phyloP scores from a whole-genome alignment of 2,113 vertebrate genomes.

The Callipepla squamata region DNA sequence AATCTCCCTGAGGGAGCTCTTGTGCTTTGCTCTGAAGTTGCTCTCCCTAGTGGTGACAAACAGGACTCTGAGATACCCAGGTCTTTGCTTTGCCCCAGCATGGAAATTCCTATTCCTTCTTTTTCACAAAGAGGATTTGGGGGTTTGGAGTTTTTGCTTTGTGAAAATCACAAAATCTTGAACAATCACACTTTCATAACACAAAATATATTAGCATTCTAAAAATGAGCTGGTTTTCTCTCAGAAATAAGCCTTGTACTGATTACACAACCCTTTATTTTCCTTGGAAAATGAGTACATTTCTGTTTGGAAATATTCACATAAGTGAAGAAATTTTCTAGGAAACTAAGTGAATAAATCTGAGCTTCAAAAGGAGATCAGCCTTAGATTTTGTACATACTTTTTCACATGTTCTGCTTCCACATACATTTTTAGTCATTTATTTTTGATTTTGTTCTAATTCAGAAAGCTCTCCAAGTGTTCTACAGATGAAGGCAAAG shows the following conservation, averaged over 20 bases:
- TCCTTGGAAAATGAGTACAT: slow-evolving; percentile 21
- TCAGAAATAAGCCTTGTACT: slow-evolving; percentile 46
- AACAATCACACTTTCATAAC: slow-evolving; percentile 58
- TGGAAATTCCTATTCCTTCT: slow-evolving; percentile 40
- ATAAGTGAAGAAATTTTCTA: slow-evolving; percentile 34
- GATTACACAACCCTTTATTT: slow-evolving; percentile 43
- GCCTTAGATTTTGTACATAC: not conserved
- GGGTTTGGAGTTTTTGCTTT: not conserved
- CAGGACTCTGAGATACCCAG: slow-evolving; percentile 31
- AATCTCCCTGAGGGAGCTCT: not conserved
- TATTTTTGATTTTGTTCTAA: not conserved
- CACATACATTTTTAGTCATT: too few relatives aligned
- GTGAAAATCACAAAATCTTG: slow-evolving; percentile 34
- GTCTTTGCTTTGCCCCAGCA: slow-evolving; percentile 30
- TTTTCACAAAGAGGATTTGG: slow-evolving; percentile 7
- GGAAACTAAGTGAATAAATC: slow-evolving; percentile 32
- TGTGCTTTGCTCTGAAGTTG: not conserved
- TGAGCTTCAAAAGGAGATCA: not conserved
- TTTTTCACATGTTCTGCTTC: not conserved
- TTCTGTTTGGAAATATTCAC: slow-evolving; percentile 34
- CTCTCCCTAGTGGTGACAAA: not conserved
- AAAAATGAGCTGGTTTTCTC: slow-evolving; percentile 30
- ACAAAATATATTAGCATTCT: slow-evolving; percentile 52
- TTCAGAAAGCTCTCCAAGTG: not conserved
- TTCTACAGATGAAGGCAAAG: not conserved